These are phyloP conservation scores for Noturus placidus DNA, from an alignment of 2,113 vertebrate genomes.

Conservation along the genomic window DNA sequence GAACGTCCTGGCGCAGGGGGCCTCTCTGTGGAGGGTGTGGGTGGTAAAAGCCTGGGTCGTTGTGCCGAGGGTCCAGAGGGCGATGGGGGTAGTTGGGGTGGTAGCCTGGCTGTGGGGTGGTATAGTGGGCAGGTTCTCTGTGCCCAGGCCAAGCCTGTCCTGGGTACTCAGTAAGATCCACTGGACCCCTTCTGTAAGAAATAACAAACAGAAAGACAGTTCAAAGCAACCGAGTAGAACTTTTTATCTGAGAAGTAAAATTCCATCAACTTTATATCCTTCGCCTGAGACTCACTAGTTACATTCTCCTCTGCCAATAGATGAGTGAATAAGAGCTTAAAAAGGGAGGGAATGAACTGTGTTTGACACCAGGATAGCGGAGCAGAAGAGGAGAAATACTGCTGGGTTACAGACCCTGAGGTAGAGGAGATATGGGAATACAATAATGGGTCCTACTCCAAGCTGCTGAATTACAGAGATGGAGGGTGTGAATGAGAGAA, in stretches of 20 bases:
- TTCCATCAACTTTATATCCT: constrained; percentile 3
- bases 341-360: background rate
- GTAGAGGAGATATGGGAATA: constrained; percentile 38
- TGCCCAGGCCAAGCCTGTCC: constrained; percentile 76
- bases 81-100: constrained; percentile 71
- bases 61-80: constrained; percentile 72
- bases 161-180: constrained; percentile 81
- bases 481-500: background rate
- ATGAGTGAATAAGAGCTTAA: constrained; percentile 22
- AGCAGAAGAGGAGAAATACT: constrained; percentile 8
- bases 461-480: constrained; percentile 25
- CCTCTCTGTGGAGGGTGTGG: constrained; percentile 81
- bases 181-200: constrained; percentile 78
- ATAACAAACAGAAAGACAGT: constrained; percentile 37
- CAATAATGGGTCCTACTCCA: constrained; percentile 39
- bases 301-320: constrained; percentile 7
- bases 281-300: background rate
- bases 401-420: constrained; percentile 24
- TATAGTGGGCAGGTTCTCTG: constrained; percentile 77
- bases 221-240: background rate
- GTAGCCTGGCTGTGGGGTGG: constrained; percentile 71
- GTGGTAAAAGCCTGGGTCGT: constrained; percentile 79
- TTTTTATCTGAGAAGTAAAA: background rate
- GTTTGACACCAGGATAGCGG: constrained; percentile 3
- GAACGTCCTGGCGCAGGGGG: constrained; percentile 90